Evolutionary conservation across 2,113 vertebrate species (phyloP), one percentile per base, ranked within the genome.

Genomic region (Columbina picui): DNA sequence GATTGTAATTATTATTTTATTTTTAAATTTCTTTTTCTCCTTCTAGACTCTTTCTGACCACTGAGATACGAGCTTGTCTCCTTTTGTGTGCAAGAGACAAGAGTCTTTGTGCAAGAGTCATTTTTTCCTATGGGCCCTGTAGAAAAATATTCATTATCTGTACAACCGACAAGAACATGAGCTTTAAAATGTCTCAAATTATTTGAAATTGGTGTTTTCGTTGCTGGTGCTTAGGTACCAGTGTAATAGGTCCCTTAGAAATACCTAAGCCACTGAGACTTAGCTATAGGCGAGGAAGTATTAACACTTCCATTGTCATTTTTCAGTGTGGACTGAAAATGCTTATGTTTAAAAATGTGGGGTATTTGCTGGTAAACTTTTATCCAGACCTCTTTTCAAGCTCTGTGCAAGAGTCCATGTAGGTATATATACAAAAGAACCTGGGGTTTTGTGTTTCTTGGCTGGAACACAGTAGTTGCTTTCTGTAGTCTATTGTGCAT

Each of bases 161-260:
- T 23, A 67, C 73, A 91, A 71, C 47, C 78, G 93, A 89, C 93
- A 92, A 56, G 74, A 95, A 96, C 96, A 97, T 85, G 65, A 64
- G 29, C 52, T 94, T 89, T 36, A 50, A 92, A 93, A 88, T 86
- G 38, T 93, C 65, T 95, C 43, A 39, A 0, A 69, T 96, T 89
- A 68, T 91, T 94, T 83, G 78, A 65, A 56, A 92, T 63, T 26
- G 38, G 25, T 53, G 39, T 86, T 96, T 84, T 69, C 80, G 60
- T 87, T 73, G 86, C 74, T 75, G 55, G 26, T 68, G 57, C 70
- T 95, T 38, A 68, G 84, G 70, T 32, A 63, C 7, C 32, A 21
- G 56, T 36, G 29, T 78, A 61, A 91, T 25, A 81, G 36, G 29
- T 50, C 38, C 83, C 80, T 83, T 26, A 53, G 41, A 71, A 86